These are phyloP conservation scores for Telenomus remus DNA, from an alignment of 1,140 invertebrate genomes.

Conservation along the genomic window DNA sequence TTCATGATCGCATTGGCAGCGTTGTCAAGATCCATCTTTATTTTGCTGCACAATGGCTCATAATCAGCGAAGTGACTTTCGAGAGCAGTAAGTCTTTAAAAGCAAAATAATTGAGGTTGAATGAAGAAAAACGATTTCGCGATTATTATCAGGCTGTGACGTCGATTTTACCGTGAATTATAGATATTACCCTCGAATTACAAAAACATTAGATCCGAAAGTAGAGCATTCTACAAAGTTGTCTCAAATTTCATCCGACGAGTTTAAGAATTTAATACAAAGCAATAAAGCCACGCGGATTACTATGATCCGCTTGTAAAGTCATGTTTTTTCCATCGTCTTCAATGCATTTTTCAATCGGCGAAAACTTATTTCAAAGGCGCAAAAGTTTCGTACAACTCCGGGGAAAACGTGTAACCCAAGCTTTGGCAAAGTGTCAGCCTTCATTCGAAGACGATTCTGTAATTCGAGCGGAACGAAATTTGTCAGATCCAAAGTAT, in stretches of 20 bases:
- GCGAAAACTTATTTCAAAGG: constrained; percentile 31
- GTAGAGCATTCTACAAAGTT: too few species aligned
- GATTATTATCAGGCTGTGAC: neutral
- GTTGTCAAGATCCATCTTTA: constrained; percentile 83
- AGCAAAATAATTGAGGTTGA: neutral
- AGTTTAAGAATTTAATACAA: too few species aligned
- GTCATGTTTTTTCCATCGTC: too few species aligned
- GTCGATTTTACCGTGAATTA: too few species aligned
- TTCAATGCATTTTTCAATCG: constrained; percentile 6
- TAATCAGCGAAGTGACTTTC: constrained; percentile 86
- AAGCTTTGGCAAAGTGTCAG: constrained; percentile 37
- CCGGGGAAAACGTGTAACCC: constrained; percentile 52
- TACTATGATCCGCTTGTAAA: too few species aligned
- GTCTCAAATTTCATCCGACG: too few species aligned
- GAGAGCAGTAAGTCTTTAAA: constrained; percentile 77
- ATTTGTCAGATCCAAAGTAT: constrained; percentile 29
- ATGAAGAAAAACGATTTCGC: neutral
- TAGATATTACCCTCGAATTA: constrained; percentile 9
- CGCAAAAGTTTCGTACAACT: constrained; percentile 30
- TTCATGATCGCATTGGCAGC: constrained; percentile 77
- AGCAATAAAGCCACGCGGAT: too few species aligned
- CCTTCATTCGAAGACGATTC: constrained; percentile 45
- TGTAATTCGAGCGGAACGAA: constrained; percentile 39
- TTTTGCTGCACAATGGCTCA: constrained; percentile 86
- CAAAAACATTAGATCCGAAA: constrained; percentile 7